A percentile compares a stretch with the other conserved stretches of the same genome.
phyloP scores from a whole-genome alignment of 2,888 invertebrate genomes.

The Diabrotica balteata region DNA sequence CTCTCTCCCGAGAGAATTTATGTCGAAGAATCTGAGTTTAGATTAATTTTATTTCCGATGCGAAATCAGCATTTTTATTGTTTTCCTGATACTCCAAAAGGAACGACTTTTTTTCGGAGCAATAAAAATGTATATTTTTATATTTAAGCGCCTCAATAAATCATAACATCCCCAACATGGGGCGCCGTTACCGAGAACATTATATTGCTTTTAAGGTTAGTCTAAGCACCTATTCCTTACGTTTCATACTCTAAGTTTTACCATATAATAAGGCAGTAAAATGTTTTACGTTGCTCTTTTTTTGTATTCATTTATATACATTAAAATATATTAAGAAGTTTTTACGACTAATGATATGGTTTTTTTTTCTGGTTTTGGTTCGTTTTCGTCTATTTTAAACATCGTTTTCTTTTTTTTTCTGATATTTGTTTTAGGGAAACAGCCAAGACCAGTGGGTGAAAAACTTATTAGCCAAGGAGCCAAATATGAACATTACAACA shows the following conservation, averaged over 20 bases:
- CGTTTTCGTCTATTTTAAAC: too few relatives aligned
- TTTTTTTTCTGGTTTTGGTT: too few relatives aligned
- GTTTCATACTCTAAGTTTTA: conserved; percentile 6
- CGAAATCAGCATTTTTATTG: conserved; percentile 29
- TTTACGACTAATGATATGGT: too few relatives aligned
- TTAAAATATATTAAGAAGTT: too few relatives aligned
- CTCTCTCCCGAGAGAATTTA: conserved; percentile 13
- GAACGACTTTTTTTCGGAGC: conserved; percentile 14
- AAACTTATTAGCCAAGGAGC: too few relatives aligned
- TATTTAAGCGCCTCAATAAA: conserved; percentile 20
- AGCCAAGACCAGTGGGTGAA: too few relatives aligned
- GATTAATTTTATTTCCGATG: conserved; percentile 25
- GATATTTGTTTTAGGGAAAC: too few relatives aligned
- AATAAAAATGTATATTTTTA: conserved; percentile 26
- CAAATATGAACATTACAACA: too few relatives aligned
- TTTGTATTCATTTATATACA: too few relatives aligned
- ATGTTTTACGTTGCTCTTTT: background rate
- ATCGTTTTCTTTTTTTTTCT: too few relatives aligned
- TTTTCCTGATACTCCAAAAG: conserved; percentile 7
- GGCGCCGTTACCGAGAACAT: conserved; percentile 17
- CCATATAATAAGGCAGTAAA: background rate
- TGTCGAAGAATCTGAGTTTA: conserved; percentile 15
- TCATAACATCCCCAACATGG: conserved; percentile 20
- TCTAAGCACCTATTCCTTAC: conserved; percentile 2
- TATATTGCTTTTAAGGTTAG: conserved; percentile 25